Conservation (phyloP, 2,113 vertebrate species). For the Clarias magur region DNA sequence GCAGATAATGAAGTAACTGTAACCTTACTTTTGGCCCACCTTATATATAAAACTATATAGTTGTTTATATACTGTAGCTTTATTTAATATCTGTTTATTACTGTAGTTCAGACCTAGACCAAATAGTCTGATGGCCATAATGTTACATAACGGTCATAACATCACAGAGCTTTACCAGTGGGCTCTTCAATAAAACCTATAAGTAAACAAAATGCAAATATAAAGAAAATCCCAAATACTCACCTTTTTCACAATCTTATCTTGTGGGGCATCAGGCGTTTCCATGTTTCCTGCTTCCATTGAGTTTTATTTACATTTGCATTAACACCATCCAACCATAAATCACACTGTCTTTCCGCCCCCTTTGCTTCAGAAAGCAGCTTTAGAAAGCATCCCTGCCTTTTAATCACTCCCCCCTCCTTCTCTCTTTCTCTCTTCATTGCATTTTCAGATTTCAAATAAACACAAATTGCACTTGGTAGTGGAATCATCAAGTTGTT, state of each 20-base stretch:
- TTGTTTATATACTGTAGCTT: no score
- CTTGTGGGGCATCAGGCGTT: constrained; percentile 65
- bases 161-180: neutral
- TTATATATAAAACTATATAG: no score
- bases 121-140: no score
- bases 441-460: neutral
- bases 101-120: neutral
- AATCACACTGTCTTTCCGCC: constrained; percentile 13
- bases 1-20: no score
- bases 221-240: constrained; percentile 29
- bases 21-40: no score
- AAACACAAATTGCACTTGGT: neutral
- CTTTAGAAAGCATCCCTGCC: constrained; percentile 39
- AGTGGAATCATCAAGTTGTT: neutral
- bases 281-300: constrained; percentile 59
- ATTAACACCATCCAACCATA: constrained; percentile 51
- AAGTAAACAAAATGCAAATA: neutral
- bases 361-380: constrained; percentile 13
- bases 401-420: constrained; percentile 41
- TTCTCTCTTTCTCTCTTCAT: constrained; percentile 25
- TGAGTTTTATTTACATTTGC: constrained; percentile 35
- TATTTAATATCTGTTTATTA: neutral
- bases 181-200: neutral
- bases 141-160: neutral
- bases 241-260: constrained; percentile 74